Percentiles rank a stretch among this genome's conserved stretches.
Conservation (phyloP, 2,113 vertebrate species). For the Hyperopisus bebe region DNA sequence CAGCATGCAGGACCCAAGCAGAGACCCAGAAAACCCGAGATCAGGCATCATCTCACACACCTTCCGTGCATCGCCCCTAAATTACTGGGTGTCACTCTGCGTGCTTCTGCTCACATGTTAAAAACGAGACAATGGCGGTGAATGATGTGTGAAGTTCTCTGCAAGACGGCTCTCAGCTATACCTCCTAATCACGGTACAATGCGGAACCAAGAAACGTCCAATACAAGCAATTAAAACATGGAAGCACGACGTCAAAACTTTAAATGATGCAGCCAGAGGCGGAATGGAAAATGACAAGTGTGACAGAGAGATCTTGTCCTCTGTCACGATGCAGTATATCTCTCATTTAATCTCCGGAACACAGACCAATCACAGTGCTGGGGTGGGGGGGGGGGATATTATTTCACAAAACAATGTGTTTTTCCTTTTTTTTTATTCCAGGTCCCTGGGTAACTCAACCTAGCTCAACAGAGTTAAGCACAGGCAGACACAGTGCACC, state of each 20-base stretch:
- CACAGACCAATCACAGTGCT: background rate
- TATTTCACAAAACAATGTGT: background rate
- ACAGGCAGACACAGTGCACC: background rate
- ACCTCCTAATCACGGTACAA: background rate
- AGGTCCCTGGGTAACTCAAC: background rate
- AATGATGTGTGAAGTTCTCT: background rate
- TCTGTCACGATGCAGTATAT: background rate
- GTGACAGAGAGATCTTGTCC: background rate
- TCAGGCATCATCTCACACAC: background rate
- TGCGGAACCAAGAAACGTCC: background rate
- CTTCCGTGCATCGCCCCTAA: background rate
- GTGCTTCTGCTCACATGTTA: background rate
- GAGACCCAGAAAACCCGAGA: background rate
- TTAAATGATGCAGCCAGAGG: background rate
- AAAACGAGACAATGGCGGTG: background rate
- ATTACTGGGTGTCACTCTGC: background rate
- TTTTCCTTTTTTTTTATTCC: background rate
- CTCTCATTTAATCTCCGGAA: background rate
- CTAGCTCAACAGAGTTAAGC: background rate
- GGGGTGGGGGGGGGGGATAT: background rate
- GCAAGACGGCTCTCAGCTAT: background rate
- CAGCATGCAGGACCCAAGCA: background rate
- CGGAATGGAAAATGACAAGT: constrained; percentile 6
- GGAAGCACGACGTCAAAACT: background rate
- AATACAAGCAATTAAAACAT: background rate